Base-by-base conservation (phyloP, 2,888 invertebrate genomes). In the Malacosoma neustria region DNA sequence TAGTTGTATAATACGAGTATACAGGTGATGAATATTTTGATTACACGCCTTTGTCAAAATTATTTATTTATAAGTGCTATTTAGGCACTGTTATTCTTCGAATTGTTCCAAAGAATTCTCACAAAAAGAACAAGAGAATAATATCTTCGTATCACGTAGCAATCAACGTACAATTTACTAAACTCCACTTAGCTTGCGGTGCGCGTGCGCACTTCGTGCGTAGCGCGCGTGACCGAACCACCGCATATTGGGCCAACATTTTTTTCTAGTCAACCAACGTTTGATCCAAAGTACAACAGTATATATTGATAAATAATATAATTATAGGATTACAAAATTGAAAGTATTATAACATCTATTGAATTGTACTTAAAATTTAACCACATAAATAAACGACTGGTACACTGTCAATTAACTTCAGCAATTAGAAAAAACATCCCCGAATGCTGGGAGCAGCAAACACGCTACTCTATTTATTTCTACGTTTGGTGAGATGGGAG, bases 131-230 rank as follows among this genome's bases (percentile, higher is more conserved):
- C 15, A 39, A 39, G 40, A 47, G 48, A 49, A 54, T 49, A 49
- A 53, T 52, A 51, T 51, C 43, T 43, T 42, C 46, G 43, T 57
- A 62, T 68, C 69, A 67, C 62, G 61, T 61, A 57, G 59, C 59
- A 62, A 70, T 69, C 63, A 60, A 58, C 57, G 51, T 52, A 63
- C 64, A 64, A 67, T 68, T 67, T 62, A 61, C 52, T 63, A 64
- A 69, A 58, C 45, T 54, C 65, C 56, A 68, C 68, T 75, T 73
- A 64, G 62, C 57, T 76, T 74, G 63, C 73, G 32, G 40, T 68
- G 72, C 77, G 80, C 76, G 74, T 75, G 71, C 72, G 68, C 59
- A 49, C 48, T 50, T 72, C 75, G 73, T 74, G 75, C 64, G 50
- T 55, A 57, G 45, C 45, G 66, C 63, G 72, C 74, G 74, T 74